Conservation (phyloP, 2,113 vertebrate species). For the Mobula birostris region DNA sequence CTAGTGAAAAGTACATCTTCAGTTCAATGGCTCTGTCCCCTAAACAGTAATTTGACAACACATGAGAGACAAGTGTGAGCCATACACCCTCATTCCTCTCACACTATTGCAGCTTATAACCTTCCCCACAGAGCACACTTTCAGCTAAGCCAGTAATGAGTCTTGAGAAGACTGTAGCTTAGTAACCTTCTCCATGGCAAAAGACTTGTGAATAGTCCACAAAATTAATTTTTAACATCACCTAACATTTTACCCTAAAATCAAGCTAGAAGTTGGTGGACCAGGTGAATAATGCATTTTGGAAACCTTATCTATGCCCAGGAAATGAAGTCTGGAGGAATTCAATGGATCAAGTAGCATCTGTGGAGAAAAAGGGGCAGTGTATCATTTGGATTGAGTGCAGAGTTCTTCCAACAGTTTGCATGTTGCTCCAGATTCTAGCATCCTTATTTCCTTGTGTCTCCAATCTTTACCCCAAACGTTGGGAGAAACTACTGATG, state of each 20-base stretch:
- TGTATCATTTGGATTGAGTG: too few species aligned
- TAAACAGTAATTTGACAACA: constrained; percentile 21
- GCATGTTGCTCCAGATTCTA: too few species aligned
- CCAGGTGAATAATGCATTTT: not conserved
- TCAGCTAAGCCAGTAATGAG: not conserved
- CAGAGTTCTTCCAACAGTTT: too few species aligned
- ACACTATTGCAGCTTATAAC: not conserved
- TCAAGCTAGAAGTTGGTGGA: not conserved
- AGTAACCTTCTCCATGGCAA: too few species aligned
- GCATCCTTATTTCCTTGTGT: too few species aligned
- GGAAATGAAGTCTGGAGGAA: too few species aligned
- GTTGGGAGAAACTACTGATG: too few species aligned
- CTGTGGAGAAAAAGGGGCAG: too few species aligned
- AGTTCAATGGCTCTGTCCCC: constrained; percentile 24
- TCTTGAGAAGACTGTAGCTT: too few species aligned
- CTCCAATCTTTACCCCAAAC: not conserved
- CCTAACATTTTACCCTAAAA: not conserved
- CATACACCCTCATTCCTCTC: constrained; percentile 3
- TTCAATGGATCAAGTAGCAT: too few species aligned
- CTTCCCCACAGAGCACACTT: not conserved
- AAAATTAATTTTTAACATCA: not conserved
- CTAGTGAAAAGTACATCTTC: constrained; percentile 5
- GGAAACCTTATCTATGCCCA: not conserved
- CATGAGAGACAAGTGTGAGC: not conserved
- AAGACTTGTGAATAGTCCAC: not conserved